Evolutionary conservation across 2,888 invertebrate species (phyloP), one percentile per base, ranked within the genome.

Genomic region (Beris chalybata): DNA sequence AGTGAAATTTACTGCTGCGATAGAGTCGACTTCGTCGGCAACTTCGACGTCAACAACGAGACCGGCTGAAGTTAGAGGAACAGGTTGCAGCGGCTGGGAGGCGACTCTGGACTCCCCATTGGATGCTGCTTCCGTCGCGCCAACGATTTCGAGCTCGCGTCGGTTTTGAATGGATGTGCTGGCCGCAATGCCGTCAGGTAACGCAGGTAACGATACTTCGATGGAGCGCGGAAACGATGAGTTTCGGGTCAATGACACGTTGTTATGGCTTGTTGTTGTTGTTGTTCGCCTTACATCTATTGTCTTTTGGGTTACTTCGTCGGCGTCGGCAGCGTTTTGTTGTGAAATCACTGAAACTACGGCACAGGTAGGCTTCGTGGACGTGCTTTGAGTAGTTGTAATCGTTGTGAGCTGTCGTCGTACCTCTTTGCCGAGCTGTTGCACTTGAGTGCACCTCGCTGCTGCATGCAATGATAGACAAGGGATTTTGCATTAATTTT

Each of bases 161-260:
- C 7, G 30, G 9, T 11, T 54, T 54, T 54, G 31, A 31, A 13
- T 48, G 13, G 48, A 13, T 15, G 5, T n/a, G n/a, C n/a, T 44
- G n/a, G n/a, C 44, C 44, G n/a, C n/a, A n/a, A 12, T 48, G 13
- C n/a, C n/a, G 48, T 2, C 38, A 9, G 7, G 7, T 4, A 4
- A 5, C 38, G 9, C 38, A 5, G 38, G 12, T 6, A n/a, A n/a
- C 48, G n/a, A 6, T n/a, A 2, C 11, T 48, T 48, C 15, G 48
- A n/a, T 48, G 15, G 48, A 48, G 48, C 48, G 48, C 48, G n/a
- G n/a, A 6, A 15, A 5, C 48, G n/a, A n/a, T n/a, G 48, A 6
- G 15, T 13, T n/a, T 48, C 15, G 30, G 61, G 61, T 61, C 61
- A 61, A 52, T 38, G 47, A 61, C 61, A 38, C 61, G 61, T 61